Evolutionary conservation across 2,113 vertebrate genomes (phyloP).

Genomic region (Cottus gobio): DNA sequence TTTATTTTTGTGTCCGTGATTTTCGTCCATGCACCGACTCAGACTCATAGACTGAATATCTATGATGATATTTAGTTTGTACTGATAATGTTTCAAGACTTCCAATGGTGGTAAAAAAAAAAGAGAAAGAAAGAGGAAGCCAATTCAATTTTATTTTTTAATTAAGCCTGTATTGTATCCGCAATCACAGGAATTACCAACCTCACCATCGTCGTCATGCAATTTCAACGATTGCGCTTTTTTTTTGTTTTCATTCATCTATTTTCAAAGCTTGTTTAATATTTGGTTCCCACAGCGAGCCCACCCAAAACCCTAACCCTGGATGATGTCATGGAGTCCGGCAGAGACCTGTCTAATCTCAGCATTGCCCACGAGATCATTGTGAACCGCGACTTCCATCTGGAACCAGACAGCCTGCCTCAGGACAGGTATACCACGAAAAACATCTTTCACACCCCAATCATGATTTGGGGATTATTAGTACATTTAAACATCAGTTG

Average conservation of each 20-base stretch:
- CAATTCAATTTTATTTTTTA: neutral
- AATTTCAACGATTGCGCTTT: neutral
- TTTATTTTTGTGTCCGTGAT: neutral
- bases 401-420: slow-evolving; percentile 83
- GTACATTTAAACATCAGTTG: neutral
- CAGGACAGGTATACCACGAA: slow-evolving; percentile 85
- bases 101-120: neutral
- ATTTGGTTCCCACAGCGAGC: slow-evolving; percentile 81
- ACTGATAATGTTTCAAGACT: too few relatives aligned
- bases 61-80: too few relatives aligned
- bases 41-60: neutral
- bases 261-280: slow-evolving; percentile 5
- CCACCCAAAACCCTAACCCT: slow-evolving; percentile 88
- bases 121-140: neutral
- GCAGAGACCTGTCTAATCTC: slow-evolving; percentile 88
- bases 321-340: slow-evolving; percentile 90
- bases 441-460: neutral
- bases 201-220: neutral
- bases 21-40: neutral
- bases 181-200: neutral
- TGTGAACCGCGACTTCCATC: slow-evolving; percentile 87
- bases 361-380: slow-evolving; percentile 93
- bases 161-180: neutral
- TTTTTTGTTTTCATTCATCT: neutral
- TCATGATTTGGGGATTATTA: neutral